A percentile compares a stretch with the other conserved stretches of the same genome.
These are phyloP conservation scores for Melolontha melolontha DNA, from an alignment of 2,888 invertebrate genomes.

Conservation along the genomic window DNA sequence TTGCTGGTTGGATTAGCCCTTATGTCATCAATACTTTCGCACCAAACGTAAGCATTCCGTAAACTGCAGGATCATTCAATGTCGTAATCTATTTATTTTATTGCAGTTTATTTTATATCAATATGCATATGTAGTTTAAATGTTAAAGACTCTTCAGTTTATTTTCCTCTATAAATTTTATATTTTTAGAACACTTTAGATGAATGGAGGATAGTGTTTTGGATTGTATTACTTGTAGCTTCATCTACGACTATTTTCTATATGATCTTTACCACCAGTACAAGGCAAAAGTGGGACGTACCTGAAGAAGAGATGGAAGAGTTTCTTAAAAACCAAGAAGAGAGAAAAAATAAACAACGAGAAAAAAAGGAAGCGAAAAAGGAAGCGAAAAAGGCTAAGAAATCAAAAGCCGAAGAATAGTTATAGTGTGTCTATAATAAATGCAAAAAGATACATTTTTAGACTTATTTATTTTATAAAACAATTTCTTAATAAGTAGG, in stretches of 20 bases:
- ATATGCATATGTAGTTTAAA: too few relatives aligned
- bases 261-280: constrained; percentile 17
- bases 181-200: constrained; percentile 37
- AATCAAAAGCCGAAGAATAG: background rate
- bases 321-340: constrained; percentile 9
- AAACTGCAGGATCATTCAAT: background rate
- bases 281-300: constrained; percentile 43
- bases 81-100: too few relatives aligned
- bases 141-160: too few relatives aligned
- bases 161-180: too few relatives aligned
- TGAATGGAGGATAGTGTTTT: constrained; percentile 42
- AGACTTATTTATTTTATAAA: too few relatives aligned
- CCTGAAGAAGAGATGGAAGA: constrained; percentile 26
- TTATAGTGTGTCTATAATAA: background rate
- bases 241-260: constrained; percentile 39
- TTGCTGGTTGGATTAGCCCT: constrained; percentile 44
- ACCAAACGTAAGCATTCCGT: constrained; percentile 32
- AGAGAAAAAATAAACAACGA: background rate
- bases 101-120: too few relatives aligned
- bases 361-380: constrained; percentile 2
- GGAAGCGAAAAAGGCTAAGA: background rate
- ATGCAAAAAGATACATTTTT: too few relatives aligned
- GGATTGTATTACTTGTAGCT: constrained; percentile 37
- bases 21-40: constrained; percentile 42
- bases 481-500: too few relatives aligned